These are phyloP conservation scores for Phainopepla nitens DNA, from an alignment of 2,113 vertebrate species.

Conservation along the genomic window DNA sequence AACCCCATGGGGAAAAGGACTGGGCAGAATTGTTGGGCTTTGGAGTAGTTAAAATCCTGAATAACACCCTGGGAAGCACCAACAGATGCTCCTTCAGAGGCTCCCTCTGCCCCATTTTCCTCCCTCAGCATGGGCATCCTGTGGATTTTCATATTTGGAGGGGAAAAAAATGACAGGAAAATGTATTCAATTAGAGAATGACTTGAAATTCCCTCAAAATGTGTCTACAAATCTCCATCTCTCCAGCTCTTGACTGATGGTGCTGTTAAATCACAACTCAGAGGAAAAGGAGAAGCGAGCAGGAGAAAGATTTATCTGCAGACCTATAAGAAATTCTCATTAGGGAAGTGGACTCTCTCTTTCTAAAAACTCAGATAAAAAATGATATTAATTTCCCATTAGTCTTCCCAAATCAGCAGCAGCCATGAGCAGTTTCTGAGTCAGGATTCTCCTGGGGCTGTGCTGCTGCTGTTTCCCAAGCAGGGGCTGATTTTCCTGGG, in stretches of 20 bases:
- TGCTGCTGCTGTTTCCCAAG: not conserved
- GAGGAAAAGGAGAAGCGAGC: not conserved
- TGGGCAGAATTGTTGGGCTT: not conserved
- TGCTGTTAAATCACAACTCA: not conserved
- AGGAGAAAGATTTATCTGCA: not conserved
- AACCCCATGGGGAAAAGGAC: not conserved
- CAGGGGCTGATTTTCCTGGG: not conserved
- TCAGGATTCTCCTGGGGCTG: not conserved
- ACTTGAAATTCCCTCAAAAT: not conserved
- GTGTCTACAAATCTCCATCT: not conserved
- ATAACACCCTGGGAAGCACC: not conserved
- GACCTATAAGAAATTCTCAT: not conserved
- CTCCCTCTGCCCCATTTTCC: not conserved
- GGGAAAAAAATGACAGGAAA: not conserved
- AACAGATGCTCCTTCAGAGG: not conserved
- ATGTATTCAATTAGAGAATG: not conserved
- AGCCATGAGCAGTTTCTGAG: not conserved
- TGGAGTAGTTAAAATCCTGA: not conserved
- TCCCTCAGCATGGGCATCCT: not conserved
- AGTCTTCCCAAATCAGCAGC: not conserved
- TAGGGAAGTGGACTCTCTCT: not conserved
- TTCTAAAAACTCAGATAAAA: constrained; percentile 24
- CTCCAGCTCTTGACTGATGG: not conserved
- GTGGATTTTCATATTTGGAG: not conserved
- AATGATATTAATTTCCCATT: constrained; percentile 39